Evolutionary conservation across 2,888 invertebrate species (phyloP).

Genomic region (Ethmia dodecea): DNA sequence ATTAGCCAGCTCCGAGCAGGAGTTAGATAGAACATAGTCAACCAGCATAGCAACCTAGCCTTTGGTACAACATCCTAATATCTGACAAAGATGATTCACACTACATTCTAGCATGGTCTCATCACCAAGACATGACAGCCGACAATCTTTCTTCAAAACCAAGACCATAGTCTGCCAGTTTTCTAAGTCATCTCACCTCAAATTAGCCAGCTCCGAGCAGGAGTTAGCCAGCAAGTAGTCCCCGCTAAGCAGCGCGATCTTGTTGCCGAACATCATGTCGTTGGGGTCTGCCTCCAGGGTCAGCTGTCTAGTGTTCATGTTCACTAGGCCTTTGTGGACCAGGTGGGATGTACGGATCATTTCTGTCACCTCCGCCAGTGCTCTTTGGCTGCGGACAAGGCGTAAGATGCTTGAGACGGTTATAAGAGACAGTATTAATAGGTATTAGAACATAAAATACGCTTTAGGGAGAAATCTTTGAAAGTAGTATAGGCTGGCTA

Average conservation of each 20-base stretch:
- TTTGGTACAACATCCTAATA: slow-evolving; percentile 97
- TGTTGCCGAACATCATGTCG: slow-evolving; percentile 96
- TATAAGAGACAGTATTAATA: too few relatives aligned
- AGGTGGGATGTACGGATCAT: slow-evolving; percentile 96
- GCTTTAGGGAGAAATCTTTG: too few relatives aligned
- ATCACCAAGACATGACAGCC: too few relatives aligned
- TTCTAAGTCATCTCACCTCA: slow-evolving; percentile 58
- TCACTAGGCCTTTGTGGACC: slow-evolving; percentile 93
- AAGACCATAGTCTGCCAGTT: too few relatives aligned
- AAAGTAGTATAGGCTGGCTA: too few relatives aligned
- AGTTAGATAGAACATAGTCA: slow-evolving; percentile 93
- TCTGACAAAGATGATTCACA: too few relatives aligned
- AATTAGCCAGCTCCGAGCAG: slow-evolving; percentile 89
- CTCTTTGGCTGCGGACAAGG: slow-evolving; percentile 84
- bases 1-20: slow-evolving; percentile 90
- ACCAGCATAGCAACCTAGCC: slow-evolving; percentile 95
- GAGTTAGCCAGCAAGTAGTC: slow-evolving; percentile 95
- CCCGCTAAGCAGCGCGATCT: slow-evolving; percentile 94
- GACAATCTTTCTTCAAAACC: too few relatives aligned
- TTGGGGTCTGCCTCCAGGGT: slow-evolving; percentile 66
- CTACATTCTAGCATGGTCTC: background rate
- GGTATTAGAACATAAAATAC: too few relatives aligned
- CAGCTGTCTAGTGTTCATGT: slow-evolving; percentile 83
- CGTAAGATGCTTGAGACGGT: too few relatives aligned
- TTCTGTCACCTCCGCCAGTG: slow-evolving; percentile 96